Base-by-base conservation (phyloP, 2,113 vertebrate species). In the Dasyprocta punctata region DNA sequence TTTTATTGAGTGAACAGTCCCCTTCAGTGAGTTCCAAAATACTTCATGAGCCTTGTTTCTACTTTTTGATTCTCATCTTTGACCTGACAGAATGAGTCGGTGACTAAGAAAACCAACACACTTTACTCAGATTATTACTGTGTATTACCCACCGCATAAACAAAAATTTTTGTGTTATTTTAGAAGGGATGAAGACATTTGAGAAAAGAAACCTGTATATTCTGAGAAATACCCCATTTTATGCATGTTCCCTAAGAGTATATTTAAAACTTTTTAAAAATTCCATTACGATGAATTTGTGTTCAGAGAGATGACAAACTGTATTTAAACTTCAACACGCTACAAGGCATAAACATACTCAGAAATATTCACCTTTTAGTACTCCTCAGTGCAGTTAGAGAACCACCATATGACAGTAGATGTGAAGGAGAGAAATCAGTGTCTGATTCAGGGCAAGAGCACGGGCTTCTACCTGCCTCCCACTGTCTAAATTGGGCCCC, bases 261-360 rank as follows among this genome's bases (percentile, higher is more conserved):
- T 80, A 75, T 89, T 82, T 96, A 90, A 95, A 90, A 84, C 36
- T 77, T 92, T 44, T 93, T 84, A 33, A 52, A 77, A 69, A 54
- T 89, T 89, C 56, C n/a, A 81, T 83, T 85, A 36, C 54, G 28
- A 41, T 56, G 24, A 88, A 83, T 73, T 86, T 83, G 33, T 95
- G 77, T 73, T 89, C 71, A 77, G 14, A 73, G 5, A 19, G 7
- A 75, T n/a, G 54, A 81, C 44, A 94, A 44, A 82, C 75, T 56
- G 38, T 80, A 81, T 77, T 86, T 73, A 9, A 12, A 24, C 20
- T 71, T 8, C 5, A 60, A 78, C 81, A 49, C 3, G 69, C 17
- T 38, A 61, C 28, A 60, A 87, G 2, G 4, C 5, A 73, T 67
- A n/a, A 92, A 95, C 90, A n/a, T 3, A 60, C 90, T 95, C 1